These are phyloP conservation scores for Conus betulinus DNA, from an alignment of 1,140 invertebrate species.

Conservation along the genomic window DNA sequence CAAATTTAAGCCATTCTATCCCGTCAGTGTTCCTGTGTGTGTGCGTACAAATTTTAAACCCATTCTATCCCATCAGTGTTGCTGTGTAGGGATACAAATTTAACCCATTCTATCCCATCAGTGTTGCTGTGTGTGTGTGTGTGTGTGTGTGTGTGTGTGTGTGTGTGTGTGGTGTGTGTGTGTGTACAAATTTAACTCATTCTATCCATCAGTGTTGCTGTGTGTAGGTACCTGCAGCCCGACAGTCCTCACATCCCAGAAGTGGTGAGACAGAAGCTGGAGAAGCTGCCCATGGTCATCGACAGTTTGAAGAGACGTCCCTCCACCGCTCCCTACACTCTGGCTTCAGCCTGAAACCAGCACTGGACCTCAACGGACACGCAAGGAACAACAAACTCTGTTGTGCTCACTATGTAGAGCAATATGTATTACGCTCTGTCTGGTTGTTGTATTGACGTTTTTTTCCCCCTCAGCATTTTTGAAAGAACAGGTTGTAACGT, in stretches of 20 bases:
- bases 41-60: neutral
- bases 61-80: neutral
- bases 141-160: neutral
- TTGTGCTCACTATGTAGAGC: too few relatives aligned
- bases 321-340: neutral
- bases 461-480: too few relatives aligned
- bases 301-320: constrained; percentile 52
- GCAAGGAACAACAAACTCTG: too few relatives aligned
- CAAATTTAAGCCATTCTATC: too few relatives aligned
- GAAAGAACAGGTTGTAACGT: too few relatives aligned
- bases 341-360: constrained; percentile 6
- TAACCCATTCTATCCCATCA: too few relatives aligned
- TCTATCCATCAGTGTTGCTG: neutral
- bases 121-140: neutral
- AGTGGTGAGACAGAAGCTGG: constrained; percentile 61
- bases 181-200: neutral
- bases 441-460: too few relatives aligned
- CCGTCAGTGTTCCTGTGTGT: neutral
- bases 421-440: too few relatives aligned
- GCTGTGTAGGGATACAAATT: constrained; percentile 50
- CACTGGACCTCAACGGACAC: too few relatives aligned
- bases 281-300: constrained; percentile 65
- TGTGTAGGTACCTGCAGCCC: constrained; percentile 62
- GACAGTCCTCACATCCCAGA: constrained; percentile 61
- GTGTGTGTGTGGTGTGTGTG: neutral